Evolutionary conservation across 2,113 vertebrate species (phyloP).

Genomic region (Rissa tridactyla): DNA sequence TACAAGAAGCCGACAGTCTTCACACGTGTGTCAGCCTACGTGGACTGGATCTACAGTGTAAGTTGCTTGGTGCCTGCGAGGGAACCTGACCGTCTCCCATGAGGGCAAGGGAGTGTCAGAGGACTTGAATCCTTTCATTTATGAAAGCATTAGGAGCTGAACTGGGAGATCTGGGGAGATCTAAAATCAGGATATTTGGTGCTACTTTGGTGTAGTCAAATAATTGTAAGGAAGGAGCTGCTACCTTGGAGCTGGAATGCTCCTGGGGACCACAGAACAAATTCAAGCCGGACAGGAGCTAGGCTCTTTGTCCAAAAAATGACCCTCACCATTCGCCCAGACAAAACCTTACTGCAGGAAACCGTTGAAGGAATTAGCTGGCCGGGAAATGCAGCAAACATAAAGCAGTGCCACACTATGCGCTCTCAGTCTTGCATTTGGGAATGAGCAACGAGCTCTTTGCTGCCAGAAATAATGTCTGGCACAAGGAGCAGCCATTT

Average conservation of each 20-base stretch:
- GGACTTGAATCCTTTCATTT: not conserved
- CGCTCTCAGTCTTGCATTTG: not conserved
- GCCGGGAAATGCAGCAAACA: not conserved
- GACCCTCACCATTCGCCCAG: not conserved
- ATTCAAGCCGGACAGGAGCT: not conserved
- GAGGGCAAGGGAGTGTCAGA: not conserved
- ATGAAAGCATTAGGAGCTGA: not conserved
- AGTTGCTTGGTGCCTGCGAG: not conserved
- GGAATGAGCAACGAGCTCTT: not conserved
- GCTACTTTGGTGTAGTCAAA: not conserved
- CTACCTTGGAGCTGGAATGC: not conserved
- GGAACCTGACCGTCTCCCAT: not conserved
- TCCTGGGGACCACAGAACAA: not conserved
- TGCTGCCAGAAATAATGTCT: not conserved
- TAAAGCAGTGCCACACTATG: not conserved
- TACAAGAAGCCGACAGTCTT: slow-evolving; percentile 2
- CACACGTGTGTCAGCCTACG: slow-evolving; percentile 50
- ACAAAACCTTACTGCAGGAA: not conserved
- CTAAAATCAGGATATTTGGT: not conserved
- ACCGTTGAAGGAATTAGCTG: not conserved
- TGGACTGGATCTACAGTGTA: slow-evolving; percentile 66
- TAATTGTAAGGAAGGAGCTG: not conserved
- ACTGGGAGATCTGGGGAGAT: not conserved
- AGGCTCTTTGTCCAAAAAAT: not conserved
- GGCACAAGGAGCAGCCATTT: not conserved